Evolutionary conservation across 2,113 vertebrate species (phyloP).

Genomic region (Plestiodon gilberti): DNA sequence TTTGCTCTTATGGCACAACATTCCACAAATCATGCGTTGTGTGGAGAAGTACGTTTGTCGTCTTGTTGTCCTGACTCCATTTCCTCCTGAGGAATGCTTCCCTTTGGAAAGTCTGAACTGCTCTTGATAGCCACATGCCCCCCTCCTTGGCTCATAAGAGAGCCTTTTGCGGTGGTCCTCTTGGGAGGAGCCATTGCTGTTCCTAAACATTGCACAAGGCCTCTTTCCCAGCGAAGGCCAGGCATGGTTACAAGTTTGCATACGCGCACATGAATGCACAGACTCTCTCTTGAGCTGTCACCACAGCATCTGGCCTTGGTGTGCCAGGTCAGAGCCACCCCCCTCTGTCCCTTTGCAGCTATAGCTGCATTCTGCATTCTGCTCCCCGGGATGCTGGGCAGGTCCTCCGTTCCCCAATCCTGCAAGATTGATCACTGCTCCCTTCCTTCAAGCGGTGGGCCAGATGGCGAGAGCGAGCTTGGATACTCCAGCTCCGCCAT

Average conservation of each 20-base stretch:
- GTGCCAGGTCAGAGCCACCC: not conserved
- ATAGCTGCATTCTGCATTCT: conserved; percentile 16
- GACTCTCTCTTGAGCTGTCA: not conserved
- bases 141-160: not conserved
- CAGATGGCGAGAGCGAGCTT: not conserved
- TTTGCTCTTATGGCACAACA: too few species aligned
- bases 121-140: not conserved
- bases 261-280: too few species aligned
- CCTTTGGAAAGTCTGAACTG: not conserved
- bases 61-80: too few species aligned
- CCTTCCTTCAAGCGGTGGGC: not conserved
- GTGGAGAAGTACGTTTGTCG: too few species aligned
- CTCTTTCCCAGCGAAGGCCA: not conserved
- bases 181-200: not conserved
- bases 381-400: not conserved
- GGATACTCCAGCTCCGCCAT: not conserved
- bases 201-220: not conserved
- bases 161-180: too few species aligned
- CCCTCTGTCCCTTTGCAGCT: not conserved
- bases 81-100: not conserved
- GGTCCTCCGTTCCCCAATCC: not conserved
- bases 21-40: too few species aligned
- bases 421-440: not conserved
- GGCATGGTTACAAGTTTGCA: too few species aligned
- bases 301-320: too few species aligned